Percentiles rank a stretch among this genome's conserved stretches.
Evolutionary conservation across 2,113 vertebrate genomes (phyloP).

Genomic region (Crotophaga sulcirostris): DNA sequence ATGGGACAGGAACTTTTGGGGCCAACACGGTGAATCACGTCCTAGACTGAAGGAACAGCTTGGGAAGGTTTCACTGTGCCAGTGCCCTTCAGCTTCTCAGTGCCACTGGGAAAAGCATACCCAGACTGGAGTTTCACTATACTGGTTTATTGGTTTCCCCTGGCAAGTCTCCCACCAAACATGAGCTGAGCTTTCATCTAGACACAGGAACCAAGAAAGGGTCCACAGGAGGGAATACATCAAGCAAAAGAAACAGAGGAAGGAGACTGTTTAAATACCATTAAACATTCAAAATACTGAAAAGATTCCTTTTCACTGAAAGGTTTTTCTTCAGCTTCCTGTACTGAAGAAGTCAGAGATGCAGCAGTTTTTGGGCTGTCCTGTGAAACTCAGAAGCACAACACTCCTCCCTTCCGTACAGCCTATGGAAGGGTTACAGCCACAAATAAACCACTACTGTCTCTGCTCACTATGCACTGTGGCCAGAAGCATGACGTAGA

Average conservation of each 20-base stretch:
- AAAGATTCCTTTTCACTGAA: not conserved
- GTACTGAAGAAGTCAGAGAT: not conserved
- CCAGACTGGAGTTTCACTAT: not conserved
- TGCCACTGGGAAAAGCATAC: not conserved
- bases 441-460: not conserved
- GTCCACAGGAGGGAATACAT: not conserved
- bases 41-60: not conserved
- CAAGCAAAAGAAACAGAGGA: not conserved
- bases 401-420: not conserved
- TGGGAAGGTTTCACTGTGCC: not conserved
- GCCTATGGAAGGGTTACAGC: not conserved
- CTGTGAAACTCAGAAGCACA: not conserved
- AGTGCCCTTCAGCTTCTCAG: not conserved
- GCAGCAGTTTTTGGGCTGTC: not conserved
- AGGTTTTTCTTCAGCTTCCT: not conserved
- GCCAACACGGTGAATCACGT: not conserved
- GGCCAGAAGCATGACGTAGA: not conserved
- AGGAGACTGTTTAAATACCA: not conserved
- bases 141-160: not conserved
- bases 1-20: not conserved
- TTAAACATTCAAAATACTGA: not conserved
- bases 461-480: not conserved
- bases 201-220: not conserved
- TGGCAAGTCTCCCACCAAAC: not conserved
- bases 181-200: not conserved